phyloP scores from a whole-genome alignment of 2,888 invertebrate species.

The Carcina quercana region DNA sequence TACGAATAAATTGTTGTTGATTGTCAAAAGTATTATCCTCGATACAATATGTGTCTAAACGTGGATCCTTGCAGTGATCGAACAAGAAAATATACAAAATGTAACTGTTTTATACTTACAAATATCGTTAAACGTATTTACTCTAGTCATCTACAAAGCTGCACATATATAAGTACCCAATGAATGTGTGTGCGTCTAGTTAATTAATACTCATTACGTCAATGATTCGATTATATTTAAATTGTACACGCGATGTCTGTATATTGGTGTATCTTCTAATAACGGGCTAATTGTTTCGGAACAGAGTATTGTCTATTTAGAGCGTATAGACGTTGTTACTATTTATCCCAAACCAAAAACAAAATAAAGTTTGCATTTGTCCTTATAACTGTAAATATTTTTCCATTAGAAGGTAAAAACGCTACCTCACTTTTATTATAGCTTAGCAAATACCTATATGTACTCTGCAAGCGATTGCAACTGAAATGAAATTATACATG shows the following conservation, averaged over 20 bases:
- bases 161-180: constrained; percentile 60
- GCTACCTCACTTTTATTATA: constrained; percentile 69
- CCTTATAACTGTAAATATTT: constrained; percentile 64
- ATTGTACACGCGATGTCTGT: constrained; percentile 48
- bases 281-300: constrained; percentile 32
- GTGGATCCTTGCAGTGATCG: constrained; percentile 76
- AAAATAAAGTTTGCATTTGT: constrained; percentile 44
- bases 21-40: constrained; percentile 64
- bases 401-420: constrained; percentile 69
- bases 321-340: constrained; percentile 30
- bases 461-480: constrained; percentile 18
- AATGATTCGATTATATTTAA: constrained; percentile 36
- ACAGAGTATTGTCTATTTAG: constrained; percentile 8
- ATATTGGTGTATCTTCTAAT: constrained; percentile 37
- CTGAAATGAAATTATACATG: no score
- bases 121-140: constrained; percentile 60
- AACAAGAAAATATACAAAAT: constrained; percentile 53
- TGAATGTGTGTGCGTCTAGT: constrained; percentile 58
- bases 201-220: constrained; percentile 64
- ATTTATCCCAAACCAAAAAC: constrained; percentile 52
- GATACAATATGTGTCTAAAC: constrained; percentile 59
- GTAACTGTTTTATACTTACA: constrained; percentile 63
- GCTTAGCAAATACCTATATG: constrained; percentile 55
- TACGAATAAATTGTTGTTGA: constrained; percentile 71
- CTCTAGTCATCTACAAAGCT: constrained; percentile 72